phyloP scores from a whole-genome alignment of 2,113 vertebrate species.

The Albula glossodonta region DNA sequence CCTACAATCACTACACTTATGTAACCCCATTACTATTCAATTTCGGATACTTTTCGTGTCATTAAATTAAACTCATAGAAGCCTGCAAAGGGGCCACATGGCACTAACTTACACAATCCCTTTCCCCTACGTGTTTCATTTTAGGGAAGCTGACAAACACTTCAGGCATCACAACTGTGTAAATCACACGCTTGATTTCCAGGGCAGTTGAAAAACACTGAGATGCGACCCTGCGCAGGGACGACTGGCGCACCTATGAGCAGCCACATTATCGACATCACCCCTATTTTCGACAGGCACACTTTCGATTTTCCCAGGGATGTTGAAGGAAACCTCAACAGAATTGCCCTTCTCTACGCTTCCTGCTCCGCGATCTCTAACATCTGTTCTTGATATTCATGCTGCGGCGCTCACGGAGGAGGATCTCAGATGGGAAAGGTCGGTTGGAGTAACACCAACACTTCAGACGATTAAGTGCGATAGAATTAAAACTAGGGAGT shows the following conservation, averaged over 20 bases:
- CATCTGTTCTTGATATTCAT: conserved; percentile 25
- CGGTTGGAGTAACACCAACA: background rate
- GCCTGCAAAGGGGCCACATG: background rate
- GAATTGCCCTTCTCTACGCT: background rate
- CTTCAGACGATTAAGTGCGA: too few relatives aligned
- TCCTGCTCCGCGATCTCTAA: conserved; percentile 1
- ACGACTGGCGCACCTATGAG: too few relatives aligned
- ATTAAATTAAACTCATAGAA: background rate
- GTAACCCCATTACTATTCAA: background rate
- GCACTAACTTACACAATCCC: background rate
- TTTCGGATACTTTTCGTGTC: background rate
- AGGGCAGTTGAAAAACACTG: too few relatives aligned
- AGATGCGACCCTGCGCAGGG: too few relatives aligned
- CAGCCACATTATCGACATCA: too few relatives aligned
- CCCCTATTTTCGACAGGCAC: background rate
- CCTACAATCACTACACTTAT: background rate
- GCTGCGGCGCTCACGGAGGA: background rate
- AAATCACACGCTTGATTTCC: background rate
- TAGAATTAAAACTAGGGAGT: too few relatives aligned
- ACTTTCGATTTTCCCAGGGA: conserved; percentile 8
- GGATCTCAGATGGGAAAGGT: background rate
- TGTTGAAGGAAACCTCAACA: background rate
- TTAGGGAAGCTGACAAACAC: background rate
- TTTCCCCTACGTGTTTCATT: background rate
- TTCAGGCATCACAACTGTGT: too few relatives aligned